Conservation (phyloP, 2,113 vertebrate species). For the Willisornis vidua region DNA sequence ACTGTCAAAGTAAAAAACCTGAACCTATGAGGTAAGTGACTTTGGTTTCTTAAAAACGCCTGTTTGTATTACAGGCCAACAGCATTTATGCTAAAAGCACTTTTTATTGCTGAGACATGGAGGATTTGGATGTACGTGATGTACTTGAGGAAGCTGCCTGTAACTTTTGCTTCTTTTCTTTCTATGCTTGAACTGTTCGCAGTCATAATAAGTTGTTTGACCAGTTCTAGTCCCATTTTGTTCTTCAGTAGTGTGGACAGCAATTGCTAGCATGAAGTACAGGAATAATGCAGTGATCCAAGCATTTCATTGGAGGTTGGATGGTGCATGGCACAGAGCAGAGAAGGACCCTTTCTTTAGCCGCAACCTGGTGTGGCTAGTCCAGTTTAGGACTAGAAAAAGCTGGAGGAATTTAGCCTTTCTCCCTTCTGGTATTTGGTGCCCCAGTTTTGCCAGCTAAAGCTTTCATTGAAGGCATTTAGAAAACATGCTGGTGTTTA, state of each 20-base stretch:
- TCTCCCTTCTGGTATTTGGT: neutral
- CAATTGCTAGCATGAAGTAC: neutral
- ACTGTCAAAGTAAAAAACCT: slow-evolving; percentile 99
- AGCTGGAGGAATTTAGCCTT: neutral
- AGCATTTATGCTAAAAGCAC: neutral
- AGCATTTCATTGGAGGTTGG: neutral
- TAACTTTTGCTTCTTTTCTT: neutral
- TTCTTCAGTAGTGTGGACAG: neutral
- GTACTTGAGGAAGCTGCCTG: neutral
- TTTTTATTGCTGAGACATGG: accelerated
- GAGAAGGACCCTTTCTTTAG: neutral
- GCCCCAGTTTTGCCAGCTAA: neutral
- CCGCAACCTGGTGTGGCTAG: neutral
- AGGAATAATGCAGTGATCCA: neutral
- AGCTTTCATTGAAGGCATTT: neutral
- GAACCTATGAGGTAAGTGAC: slow-evolving; percentile 86
- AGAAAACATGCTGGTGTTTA: neutral
- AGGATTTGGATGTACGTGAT: neutral
- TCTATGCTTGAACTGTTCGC: neutral
- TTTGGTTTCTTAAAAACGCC: neutral
- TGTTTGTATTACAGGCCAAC: neutral
- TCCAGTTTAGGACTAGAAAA: neutral
- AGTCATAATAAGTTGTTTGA: neutral
- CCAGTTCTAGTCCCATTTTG: neutral
- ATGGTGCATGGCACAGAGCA: neutral